Evolutionary conservation across 1,140 invertebrate species (phyloP).

Genomic region (Bombus ignitus): DNA sequence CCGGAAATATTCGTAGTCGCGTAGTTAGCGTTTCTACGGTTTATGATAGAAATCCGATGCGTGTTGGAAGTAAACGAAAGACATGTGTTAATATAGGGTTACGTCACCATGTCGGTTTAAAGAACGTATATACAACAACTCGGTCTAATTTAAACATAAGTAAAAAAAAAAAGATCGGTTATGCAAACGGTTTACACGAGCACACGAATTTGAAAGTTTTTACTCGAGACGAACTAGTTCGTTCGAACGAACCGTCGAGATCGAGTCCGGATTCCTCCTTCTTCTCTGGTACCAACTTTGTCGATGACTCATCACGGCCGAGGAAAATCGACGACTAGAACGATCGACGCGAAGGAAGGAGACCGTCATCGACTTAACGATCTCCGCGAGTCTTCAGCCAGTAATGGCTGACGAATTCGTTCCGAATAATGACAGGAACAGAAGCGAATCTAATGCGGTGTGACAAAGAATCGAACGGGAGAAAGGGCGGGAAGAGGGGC

Average conservation of each 20-base stretch:
- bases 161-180: slow-evolving; percentile 24
- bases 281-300: neutral
- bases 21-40: too few species aligned
- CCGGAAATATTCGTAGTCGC: neutral
- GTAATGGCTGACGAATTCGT: slow-evolving; percentile 30
- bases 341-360: neutral
- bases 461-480: slow-evolving; percentile 57
- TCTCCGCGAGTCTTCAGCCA: neutral
- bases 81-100: slow-evolving; percentile 1
- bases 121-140: neutral
- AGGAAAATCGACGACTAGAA: slow-evolving; percentile 2
- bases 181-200: neutral
- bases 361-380: neutral
- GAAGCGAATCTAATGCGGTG: slow-evolving; percentile 54
- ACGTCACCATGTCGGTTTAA: neutral
- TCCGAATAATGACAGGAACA: slow-evolving; percentile 45
- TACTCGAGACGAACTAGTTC: neutral
- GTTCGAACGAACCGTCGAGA: neutral
- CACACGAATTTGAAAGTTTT: neutral
- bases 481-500: slow-evolving; percentile 7
- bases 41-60: neutral
- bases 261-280: neutral
- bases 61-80: neutral
- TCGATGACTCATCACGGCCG: neutral
- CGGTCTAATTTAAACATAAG: slow-evolving; percentile 2